A percentile compares a stretch with the other conserved stretches of the same genome.
These are phyloP conservation scores for Hemicordylus capensis DNA, from an alignment of 2,113 vertebrate genomes.

Conservation along the genomic window DNA sequence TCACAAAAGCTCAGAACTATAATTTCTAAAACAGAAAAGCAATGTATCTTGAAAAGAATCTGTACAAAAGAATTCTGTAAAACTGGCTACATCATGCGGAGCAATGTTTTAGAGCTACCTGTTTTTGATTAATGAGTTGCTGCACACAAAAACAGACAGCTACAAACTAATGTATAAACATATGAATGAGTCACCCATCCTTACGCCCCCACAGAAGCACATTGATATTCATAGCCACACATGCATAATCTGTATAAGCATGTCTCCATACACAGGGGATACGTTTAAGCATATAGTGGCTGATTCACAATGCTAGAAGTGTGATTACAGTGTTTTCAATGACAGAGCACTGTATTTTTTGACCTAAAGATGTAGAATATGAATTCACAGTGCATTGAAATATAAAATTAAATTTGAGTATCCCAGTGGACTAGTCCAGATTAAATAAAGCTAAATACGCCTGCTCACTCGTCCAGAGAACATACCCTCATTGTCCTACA, in stretches of 20 bases:
- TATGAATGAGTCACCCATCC: slow-evolving; percentile 7
- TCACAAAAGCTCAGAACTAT: neutral
- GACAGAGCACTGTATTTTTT: slow-evolving; percentile 39
- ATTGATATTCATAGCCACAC: slow-evolving; percentile 21
- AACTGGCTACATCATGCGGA: neutral
- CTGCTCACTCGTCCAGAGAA: slow-evolving; percentile 73
- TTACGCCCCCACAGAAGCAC: neutral
- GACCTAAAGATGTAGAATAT: slow-evolving; percentile 53
- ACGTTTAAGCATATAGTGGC: slow-evolving; percentile 38
- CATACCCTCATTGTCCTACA: slow-evolving; percentile 66
- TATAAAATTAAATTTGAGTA: slow-evolving; percentile 71
- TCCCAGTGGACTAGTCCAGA: slow-evolving; percentile 69
- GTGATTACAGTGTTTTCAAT: slow-evolving; percentile 27
- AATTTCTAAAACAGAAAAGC: slow-evolving; percentile 18
- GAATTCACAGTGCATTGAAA: slow-evolving; percentile 61
- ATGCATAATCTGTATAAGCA: neutral
- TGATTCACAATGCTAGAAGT: slow-evolving; percentile 48
- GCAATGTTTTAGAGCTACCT: slow-evolving; percentile 53
- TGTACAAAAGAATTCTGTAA: slow-evolving; percentile 56
- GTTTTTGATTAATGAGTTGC: slow-evolving; percentile 50
- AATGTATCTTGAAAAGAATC: slow-evolving; percentile 27
- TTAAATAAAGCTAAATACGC: slow-evolving; percentile 79
- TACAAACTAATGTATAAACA: slow-evolving; percentile 23
- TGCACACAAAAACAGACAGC: slow-evolving; percentile 33
- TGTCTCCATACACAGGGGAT: slow-evolving; percentile 7